Evolutionary conservation across 2,113 vertebrate species (phyloP), one percentile per base, ranked within the genome.

Genomic region (Coturnix japonica): DNA sequence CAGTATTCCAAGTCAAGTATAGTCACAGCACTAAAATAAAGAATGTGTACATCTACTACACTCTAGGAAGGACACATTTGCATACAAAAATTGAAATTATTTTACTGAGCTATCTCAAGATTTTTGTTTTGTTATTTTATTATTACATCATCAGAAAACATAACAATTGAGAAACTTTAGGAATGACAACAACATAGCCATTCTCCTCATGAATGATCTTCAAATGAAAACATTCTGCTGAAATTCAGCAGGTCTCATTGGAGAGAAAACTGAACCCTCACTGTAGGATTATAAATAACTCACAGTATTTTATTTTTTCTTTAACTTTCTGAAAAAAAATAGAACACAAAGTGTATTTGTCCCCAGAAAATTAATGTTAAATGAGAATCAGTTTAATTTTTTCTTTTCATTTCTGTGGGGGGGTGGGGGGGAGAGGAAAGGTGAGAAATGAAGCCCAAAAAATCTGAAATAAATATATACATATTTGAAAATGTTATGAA

Each of bases 171-270:
- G 39, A 82, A 70, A 39, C 9, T 43, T 61, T 41, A 71, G 37
- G 43, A 69, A 57, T 13, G 2, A 2, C 35, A 22, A 25, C 0
- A 0, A 3, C 26, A 80, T 6, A 82, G 11, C 1, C 0, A 0
- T 59, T 74, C 22, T 81, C 8, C 15, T 69, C 10, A 19, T 39
- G 72, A 65, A 2, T 21, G 5, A 56, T 3, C 11, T 67, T 25
- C 5, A 41, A 39, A 6, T 64, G 21, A 47, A 35, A 13, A 4
- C 14, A 54, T 2, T 37, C 16, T 39, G 7, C 14, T 47, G n/a
- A 91, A 86, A 69, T 57, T 57, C 9, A 31, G 7, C 6, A n/a
- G 3, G 16, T 54, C 7, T 65, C 56, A 70, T 3, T 54, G 44
- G 46, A 79, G 5, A 5, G 5, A 85, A 69, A 73, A 46, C 30